Base-by-base conservation (phyloP, 2,888 invertebrate genomes). In the Cacoxenus indagator region DNA sequence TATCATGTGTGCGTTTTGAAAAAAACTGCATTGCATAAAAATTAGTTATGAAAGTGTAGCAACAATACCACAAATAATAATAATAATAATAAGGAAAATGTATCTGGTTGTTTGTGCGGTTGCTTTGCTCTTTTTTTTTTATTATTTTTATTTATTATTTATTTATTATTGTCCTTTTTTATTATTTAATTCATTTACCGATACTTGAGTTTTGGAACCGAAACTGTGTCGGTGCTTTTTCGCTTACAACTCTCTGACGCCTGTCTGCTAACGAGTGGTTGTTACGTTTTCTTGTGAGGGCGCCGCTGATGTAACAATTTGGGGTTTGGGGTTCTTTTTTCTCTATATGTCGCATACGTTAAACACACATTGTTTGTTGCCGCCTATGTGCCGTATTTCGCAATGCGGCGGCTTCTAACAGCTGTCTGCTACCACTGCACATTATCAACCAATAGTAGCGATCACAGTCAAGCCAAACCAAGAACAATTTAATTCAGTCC, bases 31-130 rank as follows among this genome's bases (percentile, higher is more conserved):
- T 22, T 54, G 4, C 22, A n/a, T n/a, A n/a, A 9, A 48, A 48
- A 48, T 54, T 9, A 22, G 6, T 48, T 27, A 57, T 29, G 11
- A 57, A 57, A 57, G 14, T 26, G 61, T n/a, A 61, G n/a, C 61
- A 61, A 37, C 4, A 27, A 9, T n/a, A 24, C 4, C 26, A 61
- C 1, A 29, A 29, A 61, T 4, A 19, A 61, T 4, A 64, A 68
- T 57, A 70, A 69, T 67, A 70, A 73, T 65, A 67, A 67, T 68
- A 75, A 74, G 75, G 11, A 37, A 75, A 76, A 75, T 77, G 77
- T 75, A 75, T 75, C 75, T 77, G 75, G 4, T 76, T 76, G 72
- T 73, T 70, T 14, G 46, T 71, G 67, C 68, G 22, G 64, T 65
- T 6, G 31, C 9, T 31, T 31, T 31, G 5, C 5, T 5, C 31